Evolutionary conservation across 1,140 invertebrate species (phyloP), one percentile per base, ranked within the genome.

Genomic region (Cydia strobilella): DNA sequence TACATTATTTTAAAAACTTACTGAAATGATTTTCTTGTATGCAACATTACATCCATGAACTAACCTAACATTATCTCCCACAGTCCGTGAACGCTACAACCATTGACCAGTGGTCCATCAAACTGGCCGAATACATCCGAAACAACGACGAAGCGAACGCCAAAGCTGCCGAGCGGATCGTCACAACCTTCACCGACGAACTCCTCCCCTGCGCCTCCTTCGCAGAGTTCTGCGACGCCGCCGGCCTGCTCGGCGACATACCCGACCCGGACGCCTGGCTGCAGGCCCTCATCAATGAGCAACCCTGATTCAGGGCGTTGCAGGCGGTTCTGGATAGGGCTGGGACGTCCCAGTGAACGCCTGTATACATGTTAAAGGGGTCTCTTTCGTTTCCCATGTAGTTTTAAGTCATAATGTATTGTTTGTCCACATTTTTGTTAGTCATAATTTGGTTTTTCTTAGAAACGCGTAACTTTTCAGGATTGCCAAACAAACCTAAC

Each of bases 61-160:
- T 23, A 59, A 59, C 18, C 12, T 27, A 75, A 15, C 35, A 27
- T n/a, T 6, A 51, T 54, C 79, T 92, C 48, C 94, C 94, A 51
- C 93, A 97, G 95, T 96, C 95, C 85, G 96, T 98, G 0, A 94
- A 88, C 72, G 94, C 96, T n/a, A 94, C 94, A 12, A 94, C 94
- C 18, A 96, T 96, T 75, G 96, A 97, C 74, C 96, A 97, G 78
- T 99, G 98, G 98, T 95, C 97, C 5, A 94, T 95, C 5, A 95
- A 96, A 76, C 93, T 99, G 75, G 98, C 98, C 31, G 97, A 98
- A 86, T 99, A 97, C 86, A 98, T 99, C 82, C 95, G 98, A 5
- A 96, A 98, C 84, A 99, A 98, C 93, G 99, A 99, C 93, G 97
- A 98, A 90, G 93, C 94, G 12, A 94, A 99, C 86, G 93, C 98